Conservation (phyloP, 1,140 invertebrate genomes). For the Pseudomyrmex dendroicus region DNA sequence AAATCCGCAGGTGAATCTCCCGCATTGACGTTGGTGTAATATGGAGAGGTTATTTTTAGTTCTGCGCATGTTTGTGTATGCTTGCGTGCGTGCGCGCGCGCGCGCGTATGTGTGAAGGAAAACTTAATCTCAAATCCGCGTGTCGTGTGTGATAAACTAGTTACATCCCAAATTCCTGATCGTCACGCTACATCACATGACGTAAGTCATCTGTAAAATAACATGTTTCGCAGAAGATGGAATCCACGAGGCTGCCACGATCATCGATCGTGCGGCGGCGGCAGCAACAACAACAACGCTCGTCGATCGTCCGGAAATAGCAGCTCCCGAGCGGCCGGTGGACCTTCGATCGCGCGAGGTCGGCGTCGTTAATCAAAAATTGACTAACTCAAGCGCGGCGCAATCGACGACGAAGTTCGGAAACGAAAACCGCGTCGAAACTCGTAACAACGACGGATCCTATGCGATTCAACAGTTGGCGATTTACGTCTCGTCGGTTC, state of each 20-base stretch:
- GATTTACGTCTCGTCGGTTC: conserved; percentile 4
- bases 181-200: conserved; percentile 12
- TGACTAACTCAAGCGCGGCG: not conserved
- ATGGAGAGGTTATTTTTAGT: conserved; percentile 10
- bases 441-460: not conserved
- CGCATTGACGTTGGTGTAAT: not conserved
- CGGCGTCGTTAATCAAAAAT: conserved; percentile 45
- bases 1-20: conserved; percentile 17
- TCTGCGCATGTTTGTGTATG: not conserved
- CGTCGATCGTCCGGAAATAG: conserved; percentile 23
- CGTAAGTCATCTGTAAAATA: conserved; percentile 52
- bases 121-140: not conserved
- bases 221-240: conserved; percentile 59
- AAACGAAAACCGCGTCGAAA: not conserved
- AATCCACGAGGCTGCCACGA: conserved; percentile 26
- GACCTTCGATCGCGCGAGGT: conserved; percentile 23
- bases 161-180: not conserved
- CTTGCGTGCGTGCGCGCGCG: not conserved
- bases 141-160: not conserved
- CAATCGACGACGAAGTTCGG: not conserved
- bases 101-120: not conserved
- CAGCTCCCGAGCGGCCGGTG: not conserved
- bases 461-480: not conserved
- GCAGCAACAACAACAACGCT: not conserved
- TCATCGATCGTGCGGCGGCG: conserved; percentile 12